phyloP scores from a whole-genome alignment of 2,888 invertebrate species.

The Myopa testacea region DNA sequence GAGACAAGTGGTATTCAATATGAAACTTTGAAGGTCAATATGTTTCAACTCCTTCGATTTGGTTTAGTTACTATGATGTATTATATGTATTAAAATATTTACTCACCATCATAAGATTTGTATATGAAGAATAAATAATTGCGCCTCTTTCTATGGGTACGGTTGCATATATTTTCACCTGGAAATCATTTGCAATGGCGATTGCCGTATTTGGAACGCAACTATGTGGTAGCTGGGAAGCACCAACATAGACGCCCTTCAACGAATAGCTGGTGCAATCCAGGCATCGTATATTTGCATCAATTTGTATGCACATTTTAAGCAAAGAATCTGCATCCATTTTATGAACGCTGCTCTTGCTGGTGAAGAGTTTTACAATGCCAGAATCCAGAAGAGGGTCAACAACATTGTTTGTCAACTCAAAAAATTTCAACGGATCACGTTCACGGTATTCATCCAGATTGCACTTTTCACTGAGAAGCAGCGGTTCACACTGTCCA shows the following conservation, averaged over 20 bases:
- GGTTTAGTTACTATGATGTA: no score
- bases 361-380: constrained; percentile 50
- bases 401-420: constrained; percentile 70
- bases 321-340: constrained; percentile 72
- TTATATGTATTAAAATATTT: no score
- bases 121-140: constrained; percentile 77
- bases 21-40: no score
- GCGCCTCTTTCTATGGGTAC: constrained; percentile 73
- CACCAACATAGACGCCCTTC: constrained; percentile 77
- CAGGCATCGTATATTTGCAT: constrained; percentile 73
- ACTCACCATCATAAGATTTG: constrained; percentile 77
- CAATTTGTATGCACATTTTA: constrained; percentile 79
- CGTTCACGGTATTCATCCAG: constrained; percentile 71
- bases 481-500: constrained; percentile 67
- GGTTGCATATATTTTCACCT: constrained; percentile 77
- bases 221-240: constrained; percentile 80
- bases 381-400: constrained; percentile 60
- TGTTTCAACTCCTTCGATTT: no score
- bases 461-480: constrained; percentile 70
- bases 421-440: constrained; percentile 70
- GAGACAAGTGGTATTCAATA: neutral
- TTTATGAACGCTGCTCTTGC: constrained; percentile 58
- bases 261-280: constrained; percentile 65
- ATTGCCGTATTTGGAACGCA: constrained; percentile 82
- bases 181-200: constrained; percentile 77